A percentile compares a stretch with the other conserved stretches of the same genome.
phyloP scores from a whole-genome alignment of 2,888 invertebrate genomes.

The Rosalia funebris region DNA sequence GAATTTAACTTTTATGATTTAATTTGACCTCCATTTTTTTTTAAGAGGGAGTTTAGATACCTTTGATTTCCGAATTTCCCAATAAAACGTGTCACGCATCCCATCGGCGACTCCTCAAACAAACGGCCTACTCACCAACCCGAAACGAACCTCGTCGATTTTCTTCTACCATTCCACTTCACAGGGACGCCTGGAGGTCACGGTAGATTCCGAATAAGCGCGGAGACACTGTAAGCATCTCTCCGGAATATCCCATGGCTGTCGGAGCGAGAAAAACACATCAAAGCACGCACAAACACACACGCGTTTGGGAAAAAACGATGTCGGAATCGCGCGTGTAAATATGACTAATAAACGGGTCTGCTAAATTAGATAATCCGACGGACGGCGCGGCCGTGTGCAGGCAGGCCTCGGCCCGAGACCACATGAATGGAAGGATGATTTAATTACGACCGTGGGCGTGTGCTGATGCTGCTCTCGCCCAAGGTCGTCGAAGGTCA shows the following conservation, averaged over 20 bases:
- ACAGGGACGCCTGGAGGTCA: too few species aligned
- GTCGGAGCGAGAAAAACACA: not conserved
- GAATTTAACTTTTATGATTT: too few species aligned
- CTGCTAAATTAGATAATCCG: conserved; percentile 11
- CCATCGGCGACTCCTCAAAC: too few species aligned
- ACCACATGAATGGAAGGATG: conserved; percentile 38
- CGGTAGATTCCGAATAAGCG: too few species aligned
- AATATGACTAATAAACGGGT: conserved; percentile 15
- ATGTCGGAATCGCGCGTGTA: conserved; percentile 21
- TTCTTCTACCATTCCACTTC: too few species aligned
- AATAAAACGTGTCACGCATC: too few species aligned
- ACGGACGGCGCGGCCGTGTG: not conserved
- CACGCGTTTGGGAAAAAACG: conserved; percentile 9
- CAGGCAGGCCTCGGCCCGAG: not conserved
- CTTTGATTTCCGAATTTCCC: too few species aligned
- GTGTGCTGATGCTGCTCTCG: conserved; percentile 21
- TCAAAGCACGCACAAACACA: not conserved
- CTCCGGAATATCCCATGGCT: too few species aligned
- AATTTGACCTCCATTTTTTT: too few species aligned
- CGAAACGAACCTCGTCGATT: not conserved
- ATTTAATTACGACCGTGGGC: conserved; percentile 39
- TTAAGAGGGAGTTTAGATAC: too few species aligned
- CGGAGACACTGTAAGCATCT: too few species aligned
- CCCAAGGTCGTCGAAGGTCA: conserved; percentile 42
- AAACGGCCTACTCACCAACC: not conserved